Percentiles rank a stretch among this genome's conserved stretches.
Conservation (phyloP, 2,113 vertebrate genomes). For the Anarrhichthys ocellatus region DNA sequence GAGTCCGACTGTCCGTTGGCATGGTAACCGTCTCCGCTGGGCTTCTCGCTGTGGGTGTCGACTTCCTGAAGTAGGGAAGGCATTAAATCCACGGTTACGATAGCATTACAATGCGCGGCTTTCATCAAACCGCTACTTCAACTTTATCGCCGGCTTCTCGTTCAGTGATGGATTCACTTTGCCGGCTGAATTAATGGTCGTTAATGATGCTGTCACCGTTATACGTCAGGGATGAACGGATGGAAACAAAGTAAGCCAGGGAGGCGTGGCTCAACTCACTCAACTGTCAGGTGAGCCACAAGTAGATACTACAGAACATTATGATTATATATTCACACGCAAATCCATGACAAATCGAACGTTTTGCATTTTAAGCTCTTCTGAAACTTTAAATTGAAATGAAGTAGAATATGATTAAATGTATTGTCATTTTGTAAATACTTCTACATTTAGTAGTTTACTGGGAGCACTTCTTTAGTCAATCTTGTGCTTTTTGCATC, state of each 20-base stretch:
- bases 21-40: conserved; percentile 83
- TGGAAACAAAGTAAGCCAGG: background rate
- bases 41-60: conserved; percentile 83
- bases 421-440: background rate
- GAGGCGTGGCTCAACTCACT: background rate
- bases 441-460: background rate
- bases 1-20: conserved; percentile 89
- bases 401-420: background rate
- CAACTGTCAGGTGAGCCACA: background rate
- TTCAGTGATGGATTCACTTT: conserved; percentile 10
- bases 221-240: background rate
- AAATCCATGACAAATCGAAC: background rate
- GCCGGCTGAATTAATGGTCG: background rate
- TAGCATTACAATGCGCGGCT: background rate
- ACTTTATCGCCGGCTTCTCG: background rate
- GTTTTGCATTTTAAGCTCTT: background rate
- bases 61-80: conserved; percentile 80
- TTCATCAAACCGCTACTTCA: conserved; percentile 19
- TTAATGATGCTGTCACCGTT: background rate
- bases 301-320: background rate
- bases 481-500: background rate
- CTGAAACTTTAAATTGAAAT: background rate
- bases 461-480: background rate
- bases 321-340: background rate
- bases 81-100: background rate